Base-by-base conservation (phyloP, 1,140 invertebrate species). In the Philotrypesis tridentata region DNA sequence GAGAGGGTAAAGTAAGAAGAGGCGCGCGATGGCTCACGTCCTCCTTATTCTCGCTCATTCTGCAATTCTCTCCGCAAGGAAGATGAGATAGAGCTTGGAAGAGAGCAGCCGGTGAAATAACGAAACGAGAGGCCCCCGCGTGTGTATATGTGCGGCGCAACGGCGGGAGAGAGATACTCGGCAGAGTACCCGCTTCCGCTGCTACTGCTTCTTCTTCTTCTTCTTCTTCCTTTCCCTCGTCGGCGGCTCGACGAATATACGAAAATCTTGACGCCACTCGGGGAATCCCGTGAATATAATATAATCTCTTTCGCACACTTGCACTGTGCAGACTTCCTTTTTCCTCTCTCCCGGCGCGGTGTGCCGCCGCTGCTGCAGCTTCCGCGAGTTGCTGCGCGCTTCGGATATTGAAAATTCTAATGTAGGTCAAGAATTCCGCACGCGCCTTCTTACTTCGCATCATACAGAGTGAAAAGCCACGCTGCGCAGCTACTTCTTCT, bases 41-140 rank as follows among this genome's bases (percentile, higher is more conserved):
- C 61, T 80, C 67, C 83, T 80, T 55, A 37, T 48, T 23, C 65
- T 60, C 65, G 40, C 37, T 83, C 63, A 25, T 71, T 82, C 55
- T 63, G 40, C 82, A 43, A 60, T 37, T 82, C 63, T 43, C 37
- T 80, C 25, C 84, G 83, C 85, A 74, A 84, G 84, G 84, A 85
- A 89, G 86, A 88, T 87, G 87, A 88, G 86, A 89, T 88, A 88
- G 86, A 88, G 85, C 84, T 85, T 84, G 80, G 85, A 27, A 14
- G 29, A 60, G 31, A 87, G 86, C 87, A 87, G 89, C 87, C n/a
- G 86, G 84, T 88, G 85, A 88, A 89, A 89, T 89, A 89, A 89
- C 89, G 88, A 89, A 88, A 87, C 85, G 86, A 87, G 83, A 75
- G 11, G 17, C 14, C 12, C 17, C 40, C n/a, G n/a, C n/a, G n/a